A percentile compares a stretch with the other conserved stretches of the same genome.
phyloP scores from a whole-genome alignment of 30 jellyfish, hydroid and myxozoan species.

The Phacellophora camtschatica region DNA sequence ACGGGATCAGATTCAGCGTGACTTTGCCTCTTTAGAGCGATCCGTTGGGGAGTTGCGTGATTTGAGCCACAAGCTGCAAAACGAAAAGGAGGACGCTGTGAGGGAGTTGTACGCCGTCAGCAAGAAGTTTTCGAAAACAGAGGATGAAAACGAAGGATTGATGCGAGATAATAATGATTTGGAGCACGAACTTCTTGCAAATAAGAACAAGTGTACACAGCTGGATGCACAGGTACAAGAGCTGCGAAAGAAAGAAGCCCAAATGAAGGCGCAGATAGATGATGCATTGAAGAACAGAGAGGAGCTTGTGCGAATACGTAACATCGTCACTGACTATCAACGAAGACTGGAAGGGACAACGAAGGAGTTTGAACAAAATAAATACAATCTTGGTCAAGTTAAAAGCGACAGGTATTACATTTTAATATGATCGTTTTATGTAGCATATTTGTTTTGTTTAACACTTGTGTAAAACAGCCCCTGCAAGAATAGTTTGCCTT shows the following conservation, averaged over 20 bases:
- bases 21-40: constrained; percentile 71
- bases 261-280: constrained; percentile 85
- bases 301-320: constrained; percentile 82
- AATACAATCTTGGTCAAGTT: constrained; percentile 45
- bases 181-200: constrained; percentile 77
- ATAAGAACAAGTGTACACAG: constrained; percentile 52
- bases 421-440: too few relatives aligned
- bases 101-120: constrained; percentile 75
- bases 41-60: constrained; percentile 82
- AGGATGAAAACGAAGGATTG: constrained; percentile 78
- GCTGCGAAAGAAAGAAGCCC: constrained; percentile 80
- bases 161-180: constrained; percentile 80
- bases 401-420: constrained; percentile 47
- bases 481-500: too few relatives aligned
- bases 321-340: constrained; percentile 75
- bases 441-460: too few relatives aligned
- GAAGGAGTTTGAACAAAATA: constrained; percentile 82
- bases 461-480: too few relatives aligned
- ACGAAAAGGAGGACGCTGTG: constrained; percentile 86
- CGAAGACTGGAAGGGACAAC: constrained; percentile 73
- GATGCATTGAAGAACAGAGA: constrained; percentile 94
- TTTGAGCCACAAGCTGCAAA: constrained; percentile 85
- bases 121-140: constrained; percentile 74
- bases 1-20: constrained; percentile 81
- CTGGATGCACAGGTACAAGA: constrained; percentile 82